Conservation (phyloP, 2,888 invertebrate species). For the Watsonalla binaria region DNA sequence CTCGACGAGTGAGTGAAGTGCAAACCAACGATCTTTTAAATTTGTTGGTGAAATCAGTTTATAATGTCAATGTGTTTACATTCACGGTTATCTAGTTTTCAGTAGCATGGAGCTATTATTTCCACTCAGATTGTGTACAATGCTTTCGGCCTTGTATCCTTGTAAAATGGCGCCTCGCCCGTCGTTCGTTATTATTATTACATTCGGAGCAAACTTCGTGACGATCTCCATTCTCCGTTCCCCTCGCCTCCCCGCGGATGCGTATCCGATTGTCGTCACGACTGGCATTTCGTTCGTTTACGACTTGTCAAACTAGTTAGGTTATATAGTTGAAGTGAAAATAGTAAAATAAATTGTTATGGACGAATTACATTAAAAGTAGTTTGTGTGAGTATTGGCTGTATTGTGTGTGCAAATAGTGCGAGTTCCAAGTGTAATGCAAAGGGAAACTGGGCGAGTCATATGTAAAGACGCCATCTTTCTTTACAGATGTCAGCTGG, state of each 20-base stretch:
- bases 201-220: conserved; percentile 76
- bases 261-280: conserved; percentile 78
- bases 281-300: conserved; percentile 70
- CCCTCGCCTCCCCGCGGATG: conserved; percentile 67
- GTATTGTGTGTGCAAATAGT: conserved; percentile 26
- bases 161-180: conserved; percentile 77
- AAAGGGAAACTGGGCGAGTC: conserved; percentile 63
- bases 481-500: conserved; percentile 95
- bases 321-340: conserved; percentile 62
- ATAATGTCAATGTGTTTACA: conserved; percentile 17
- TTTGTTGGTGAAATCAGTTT: conserved; percentile 32
- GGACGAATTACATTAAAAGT: conserved; percentile 36
- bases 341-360: conserved; percentile 43
- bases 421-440: conserved; percentile 35
- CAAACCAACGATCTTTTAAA: conserved; percentile 41
- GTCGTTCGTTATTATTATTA: conserved; percentile 65
- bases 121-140: conserved; percentile 54
- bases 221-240: conserved; percentile 69
- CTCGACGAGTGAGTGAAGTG: conserved; percentile 32
- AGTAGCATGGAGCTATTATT: conserved; percentile 26
- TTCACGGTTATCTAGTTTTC: conserved; percentile 11
- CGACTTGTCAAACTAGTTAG: conserved; percentile 78
- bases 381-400: conserved; percentile 51
- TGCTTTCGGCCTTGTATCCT: conserved; percentile 73
- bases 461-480: conserved; percentile 79